Evolutionary conservation across 2,888 invertebrate genomes (phyloP).

Genomic region (Dorcus parallelipipedus): DNA sequence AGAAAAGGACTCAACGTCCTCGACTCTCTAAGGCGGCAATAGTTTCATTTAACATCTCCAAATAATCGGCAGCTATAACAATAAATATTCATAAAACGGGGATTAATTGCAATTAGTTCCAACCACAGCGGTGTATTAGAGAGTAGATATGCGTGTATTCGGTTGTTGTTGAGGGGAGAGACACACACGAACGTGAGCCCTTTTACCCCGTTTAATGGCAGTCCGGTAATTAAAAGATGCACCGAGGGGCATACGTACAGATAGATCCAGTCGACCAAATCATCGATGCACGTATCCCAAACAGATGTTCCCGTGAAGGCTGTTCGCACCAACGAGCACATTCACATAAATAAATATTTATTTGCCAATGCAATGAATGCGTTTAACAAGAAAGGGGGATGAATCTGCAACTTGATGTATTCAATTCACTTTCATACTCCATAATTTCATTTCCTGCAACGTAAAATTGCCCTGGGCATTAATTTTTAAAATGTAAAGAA

Average conservation of each 20-base stretch:
- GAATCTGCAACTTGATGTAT: too few species aligned
- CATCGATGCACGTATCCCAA: not conserved
- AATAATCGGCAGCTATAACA: slow-evolving; percentile 20
- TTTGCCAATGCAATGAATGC: too few species aligned
- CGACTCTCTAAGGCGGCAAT: too few species aligned
- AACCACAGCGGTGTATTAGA: slow-evolving; percentile 30
- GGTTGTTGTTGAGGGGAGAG: slow-evolving; percentile 23
- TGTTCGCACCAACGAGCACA: too few species aligned
- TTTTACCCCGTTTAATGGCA: slow-evolving; percentile 16
- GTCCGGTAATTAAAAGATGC: slow-evolving; percentile 32
- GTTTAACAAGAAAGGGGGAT: too few species aligned
- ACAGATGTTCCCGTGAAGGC: not conserved
- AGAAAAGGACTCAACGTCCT: too few species aligned
- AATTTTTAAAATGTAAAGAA: too few species aligned
- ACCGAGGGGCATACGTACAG: slow-evolving; percentile 10
- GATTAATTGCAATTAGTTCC: slow-evolving; percentile 31
- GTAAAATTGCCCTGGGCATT: too few species aligned
- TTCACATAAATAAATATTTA: too few species aligned
- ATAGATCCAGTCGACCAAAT: not conserved
- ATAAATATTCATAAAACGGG: slow-evolving; percentile 31
- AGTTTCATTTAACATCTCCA: not conserved
- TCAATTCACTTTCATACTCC: too few species aligned
- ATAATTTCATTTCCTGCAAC: too few species aligned
- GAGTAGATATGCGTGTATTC: slow-evolving; percentile 32
- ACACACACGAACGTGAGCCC: slow-evolving; percentile 4